Evolutionary conservation across 2,888 invertebrate genomes (phyloP).

Genomic region (Metopia argyrocephala): DNA sequence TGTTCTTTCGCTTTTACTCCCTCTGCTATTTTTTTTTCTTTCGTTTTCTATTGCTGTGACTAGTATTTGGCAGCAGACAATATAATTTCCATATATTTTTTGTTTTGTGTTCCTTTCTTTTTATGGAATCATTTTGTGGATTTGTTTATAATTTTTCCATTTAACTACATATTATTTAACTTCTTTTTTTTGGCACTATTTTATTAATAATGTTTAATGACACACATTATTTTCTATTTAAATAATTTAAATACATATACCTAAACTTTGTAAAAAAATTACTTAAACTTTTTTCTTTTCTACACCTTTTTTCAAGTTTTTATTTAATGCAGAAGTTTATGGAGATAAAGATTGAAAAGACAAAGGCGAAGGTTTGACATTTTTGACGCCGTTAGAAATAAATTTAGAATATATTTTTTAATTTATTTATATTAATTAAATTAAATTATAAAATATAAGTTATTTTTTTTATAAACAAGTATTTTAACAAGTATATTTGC

Average conservation of each 20-base stretch:
- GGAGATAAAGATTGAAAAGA: slow-evolving; percentile 41
- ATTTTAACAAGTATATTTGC: too few species aligned
- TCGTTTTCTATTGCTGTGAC: slow-evolving; percentile 38
- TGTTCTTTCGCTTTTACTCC: slow-evolving; percentile 19
- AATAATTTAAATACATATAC: slow-evolving; percentile 34
- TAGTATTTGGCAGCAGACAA: slow-evolving; percentile 57
- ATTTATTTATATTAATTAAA: too few species aligned
- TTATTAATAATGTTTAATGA: slow-evolving; percentile 40
- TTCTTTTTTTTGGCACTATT: slow-evolving; percentile 52
- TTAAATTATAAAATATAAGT: too few species aligned
- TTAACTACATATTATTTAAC: background rate
- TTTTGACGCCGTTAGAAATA: slow-evolving; percentile 1
- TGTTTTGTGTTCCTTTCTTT: slow-evolving; percentile 22
- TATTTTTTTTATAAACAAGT: too few species aligned
- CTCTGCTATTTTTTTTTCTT: background rate
- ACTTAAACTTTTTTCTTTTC: slow-evolving; percentile 26
- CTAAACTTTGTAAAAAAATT: slow-evolving; percentile 34
- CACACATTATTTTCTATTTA: slow-evolving; percentile 39
- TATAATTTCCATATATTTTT: slow-evolving; percentile 4
- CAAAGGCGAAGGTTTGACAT: background rate
- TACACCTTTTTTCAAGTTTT: slow-evolving; percentile 53
- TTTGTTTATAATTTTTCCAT: slow-evolving; percentile 12
- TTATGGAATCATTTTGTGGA: slow-evolving; percentile 50
- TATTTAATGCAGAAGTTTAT: slow-evolving; percentile 53
- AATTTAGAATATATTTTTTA: background rate